phyloP scores from a whole-genome alignment of 2,113 vertebrate species.

The Myanophis thanlyinensis region DNA sequence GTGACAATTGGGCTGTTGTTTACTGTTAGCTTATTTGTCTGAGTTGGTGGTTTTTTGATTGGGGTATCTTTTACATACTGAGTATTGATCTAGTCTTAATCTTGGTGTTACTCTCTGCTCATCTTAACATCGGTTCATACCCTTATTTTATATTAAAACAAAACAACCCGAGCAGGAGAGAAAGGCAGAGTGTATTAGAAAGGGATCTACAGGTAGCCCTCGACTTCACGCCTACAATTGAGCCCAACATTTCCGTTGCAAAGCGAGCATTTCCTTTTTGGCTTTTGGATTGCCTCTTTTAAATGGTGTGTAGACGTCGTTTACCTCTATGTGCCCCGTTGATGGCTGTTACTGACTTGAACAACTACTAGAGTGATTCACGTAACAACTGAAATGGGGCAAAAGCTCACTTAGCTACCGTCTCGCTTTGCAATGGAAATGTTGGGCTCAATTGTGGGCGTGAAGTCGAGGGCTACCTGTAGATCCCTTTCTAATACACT shows the following conservation, averaged over 20 bases:
- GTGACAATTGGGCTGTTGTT: no score
- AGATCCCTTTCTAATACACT: slow-evolving; percentile 67
- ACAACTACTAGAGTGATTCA: no score
- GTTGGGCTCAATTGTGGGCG: background rate
- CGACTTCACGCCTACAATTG: background rate
- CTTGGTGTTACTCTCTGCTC: no score
- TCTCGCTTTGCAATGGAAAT: background rate
- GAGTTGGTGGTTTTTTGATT: no score
- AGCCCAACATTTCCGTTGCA: background rate
- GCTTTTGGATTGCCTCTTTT: no score
- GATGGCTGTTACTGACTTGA: no score
- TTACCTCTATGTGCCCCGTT: no score
- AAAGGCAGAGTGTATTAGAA: slow-evolving; percentile 53
- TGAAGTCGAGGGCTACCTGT: background rate
- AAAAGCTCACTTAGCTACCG: background rate
- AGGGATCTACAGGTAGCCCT: slow-evolving; percentile 48
- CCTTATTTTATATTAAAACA: slow-evolving; percentile 62
- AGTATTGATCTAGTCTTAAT: no score
- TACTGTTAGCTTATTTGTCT: no score
- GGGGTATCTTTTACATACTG: no score
- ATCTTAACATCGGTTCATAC: slow-evolving; percentile 80
- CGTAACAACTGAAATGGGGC: background rate
- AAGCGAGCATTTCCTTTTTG: background rate
- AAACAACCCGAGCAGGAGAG: slow-evolving; percentile 6
- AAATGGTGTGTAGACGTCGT: no score